Evolutionary conservation across 2,797 vertebrate species (phyloP).

Genomic region (Glossophaga mutica): DNA sequence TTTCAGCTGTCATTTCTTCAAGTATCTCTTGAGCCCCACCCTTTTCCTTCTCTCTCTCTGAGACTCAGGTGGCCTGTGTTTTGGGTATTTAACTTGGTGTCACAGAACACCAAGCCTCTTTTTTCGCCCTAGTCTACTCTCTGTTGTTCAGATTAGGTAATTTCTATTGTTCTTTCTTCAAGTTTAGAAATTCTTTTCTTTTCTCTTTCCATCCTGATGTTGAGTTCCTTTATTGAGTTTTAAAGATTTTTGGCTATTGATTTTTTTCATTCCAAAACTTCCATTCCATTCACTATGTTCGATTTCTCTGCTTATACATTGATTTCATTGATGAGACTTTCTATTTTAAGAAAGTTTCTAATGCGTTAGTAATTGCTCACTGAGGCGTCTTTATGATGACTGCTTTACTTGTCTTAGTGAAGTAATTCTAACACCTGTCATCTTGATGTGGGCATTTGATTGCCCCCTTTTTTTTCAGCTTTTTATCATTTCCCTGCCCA

Average conservation of each 20-base stretch:
- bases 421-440: background rate
- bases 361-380: background rate
- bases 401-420: background rate
- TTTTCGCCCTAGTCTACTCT: accelerated
- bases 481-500: background rate
- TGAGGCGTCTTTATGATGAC: background rate
- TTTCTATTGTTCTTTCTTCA: background rate
- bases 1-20: background rate
- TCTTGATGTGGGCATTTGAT: background rate
- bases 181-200: background rate
- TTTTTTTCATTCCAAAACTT: background rate
- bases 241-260: background rate
- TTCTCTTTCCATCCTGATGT: background rate
- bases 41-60: background rate
- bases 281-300: background rate
- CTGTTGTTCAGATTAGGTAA: background rate
- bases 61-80: background rate
- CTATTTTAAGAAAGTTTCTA: background rate
- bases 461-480: background rate
- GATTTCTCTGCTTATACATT: background rate
- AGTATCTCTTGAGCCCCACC: background rate
- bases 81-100: background rate
- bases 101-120: background rate
- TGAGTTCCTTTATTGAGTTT: background rate
- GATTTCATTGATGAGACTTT: background rate